A percentile compares a stretch with the other conserved stretches of the same genome.
phyloP scores from a whole-genome alignment of 1,140 invertebrate genomes.

The Zaprionus vittiger region DNA sequence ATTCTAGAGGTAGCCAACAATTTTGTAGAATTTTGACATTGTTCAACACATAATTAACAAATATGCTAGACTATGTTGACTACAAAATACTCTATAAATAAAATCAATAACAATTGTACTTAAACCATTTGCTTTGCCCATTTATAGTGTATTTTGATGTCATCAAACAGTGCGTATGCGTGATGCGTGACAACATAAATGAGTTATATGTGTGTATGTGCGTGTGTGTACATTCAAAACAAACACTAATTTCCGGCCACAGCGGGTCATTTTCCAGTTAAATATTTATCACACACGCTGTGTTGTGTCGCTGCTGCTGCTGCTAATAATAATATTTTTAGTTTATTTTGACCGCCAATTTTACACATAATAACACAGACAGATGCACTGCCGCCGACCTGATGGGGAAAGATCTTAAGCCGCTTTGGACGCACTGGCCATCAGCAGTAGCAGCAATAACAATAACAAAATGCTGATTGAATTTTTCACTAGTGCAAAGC shows the following conservation, averaged over 20 bases:
- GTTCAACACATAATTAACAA: constrained; percentile 26
- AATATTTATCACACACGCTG: constrained; percentile 50
- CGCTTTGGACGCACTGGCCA: constrained; percentile 48
- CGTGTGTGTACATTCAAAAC: constrained; percentile 9
- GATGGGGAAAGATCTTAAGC: constrained; percentile 60
- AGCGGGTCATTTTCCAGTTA: constrained; percentile 50
- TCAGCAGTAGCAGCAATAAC: constrained; percentile 24
- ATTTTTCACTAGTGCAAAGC: constrained; percentile 57
- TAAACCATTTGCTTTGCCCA: not conserved
- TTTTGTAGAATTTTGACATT: constrained; percentile 23
- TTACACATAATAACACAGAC: constrained; percentile 50
- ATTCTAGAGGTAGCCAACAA: constrained; percentile 12
- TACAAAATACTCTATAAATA: not conserved
- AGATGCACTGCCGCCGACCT: constrained; percentile 14
- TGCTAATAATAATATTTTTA: constrained; percentile 32
- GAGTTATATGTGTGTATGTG: not conserved
- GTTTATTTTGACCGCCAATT: constrained; percentile 45
- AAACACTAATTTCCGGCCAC: constrained; percentile 66
- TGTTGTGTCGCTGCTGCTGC: constrained; percentile 13
- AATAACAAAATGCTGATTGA: constrained; percentile 72
- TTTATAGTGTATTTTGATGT: constrained; percentile 12
- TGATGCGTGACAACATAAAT: constrained; percentile 19
- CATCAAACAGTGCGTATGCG: constrained; percentile 21
- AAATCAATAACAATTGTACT: not conserved
- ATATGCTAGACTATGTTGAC: not conserved